Base-by-base conservation (phyloP, 2,888 invertebrate species). In the Hoplodrina blanda region DNA sequence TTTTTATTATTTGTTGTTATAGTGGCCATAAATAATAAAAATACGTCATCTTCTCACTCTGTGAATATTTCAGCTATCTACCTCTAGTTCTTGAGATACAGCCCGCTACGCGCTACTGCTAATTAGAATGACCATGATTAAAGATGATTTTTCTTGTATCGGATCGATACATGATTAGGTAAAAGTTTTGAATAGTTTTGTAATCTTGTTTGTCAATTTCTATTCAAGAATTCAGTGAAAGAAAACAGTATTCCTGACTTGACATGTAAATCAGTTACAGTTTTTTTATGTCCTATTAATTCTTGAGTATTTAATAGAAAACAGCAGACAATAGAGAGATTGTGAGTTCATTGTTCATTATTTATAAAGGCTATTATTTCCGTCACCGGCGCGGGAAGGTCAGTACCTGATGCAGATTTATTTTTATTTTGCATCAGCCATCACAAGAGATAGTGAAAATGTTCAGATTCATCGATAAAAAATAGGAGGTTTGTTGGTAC, bases 251-350 rank as follows among this genome's bases (percentile, higher is more conserved):
- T 7, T 33, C 7, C 5, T 53, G 46, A 50, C 15, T 11, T 11
- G 7, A 67, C 17, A 11, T 2, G 7, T 19, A 41, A 11, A 52
- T n/a, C 8, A 7, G 15, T 20, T 19, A 66, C 37, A 19, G 37
- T 54, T 53, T 13, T 59, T 61, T 41, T 55, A 60, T 20, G 19
- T 60, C 10, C 69, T 44, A 62, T 46, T 70, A 57, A 62, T 57
- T 77, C 41, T 70, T 53, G 56, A 37, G 25, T 78, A 67, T 49
- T 52, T 44, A 11, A 62, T 53, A 52, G 20, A 69, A 62, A 59
- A 62, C 69, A 50, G 19, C 19, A 72, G 8, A 78, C 75, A 78
- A 78, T 78, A 56, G 57, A 62, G 62, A 62, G 41, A 78, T 53
- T 70, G 70, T 57, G 17, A 62, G 54, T 55, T 52, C 52, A 71